These are phyloP conservation scores for Drosophila nr. perissopoda DNA, from an alignment of 2,888 invertebrate genomes.

Conservation along the genomic window DNA sequence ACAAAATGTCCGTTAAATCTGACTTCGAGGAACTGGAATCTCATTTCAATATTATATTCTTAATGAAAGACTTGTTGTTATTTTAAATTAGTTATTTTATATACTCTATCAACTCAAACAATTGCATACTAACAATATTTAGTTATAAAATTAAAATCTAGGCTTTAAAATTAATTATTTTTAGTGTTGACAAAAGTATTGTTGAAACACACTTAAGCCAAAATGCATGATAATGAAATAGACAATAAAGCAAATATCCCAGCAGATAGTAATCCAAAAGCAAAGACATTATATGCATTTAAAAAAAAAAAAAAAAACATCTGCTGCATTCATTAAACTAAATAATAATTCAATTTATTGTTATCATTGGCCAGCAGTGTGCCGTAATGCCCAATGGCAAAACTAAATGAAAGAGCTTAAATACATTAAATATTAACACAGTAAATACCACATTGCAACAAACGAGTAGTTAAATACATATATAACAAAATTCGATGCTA, in stretches of 20 bases:
- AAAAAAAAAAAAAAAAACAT: background rate
- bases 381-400: conserved; percentile 15
- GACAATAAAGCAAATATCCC: background rate
- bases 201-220: background rate
- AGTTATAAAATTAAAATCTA: background rate
- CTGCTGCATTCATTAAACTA: conserved; percentile 6
- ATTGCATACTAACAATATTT: background rate
- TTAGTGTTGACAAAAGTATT: background rate
- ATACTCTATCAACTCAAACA: background rate
- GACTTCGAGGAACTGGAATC: background rate
- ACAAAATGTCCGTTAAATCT: background rate
- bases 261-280: background rate
- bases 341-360: conserved; percentile 11
- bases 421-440: conserved; percentile 29
- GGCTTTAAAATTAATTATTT: background rate
- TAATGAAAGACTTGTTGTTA: background rate
- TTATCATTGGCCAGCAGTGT: conserved; percentile 13
- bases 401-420: conserved; percentile 14
- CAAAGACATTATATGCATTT: background rate
- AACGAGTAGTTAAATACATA: conserved; percentile 10
- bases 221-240: background rate
- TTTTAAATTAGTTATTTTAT: background rate
- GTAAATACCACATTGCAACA: conserved; percentile 28
- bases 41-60: background rate
- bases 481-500: conserved; percentile 14